These are phyloP conservation scores for Agapetus fuscipes DNA, from an alignment of 2,888 invertebrate species.

Conservation along the genomic window DNA sequence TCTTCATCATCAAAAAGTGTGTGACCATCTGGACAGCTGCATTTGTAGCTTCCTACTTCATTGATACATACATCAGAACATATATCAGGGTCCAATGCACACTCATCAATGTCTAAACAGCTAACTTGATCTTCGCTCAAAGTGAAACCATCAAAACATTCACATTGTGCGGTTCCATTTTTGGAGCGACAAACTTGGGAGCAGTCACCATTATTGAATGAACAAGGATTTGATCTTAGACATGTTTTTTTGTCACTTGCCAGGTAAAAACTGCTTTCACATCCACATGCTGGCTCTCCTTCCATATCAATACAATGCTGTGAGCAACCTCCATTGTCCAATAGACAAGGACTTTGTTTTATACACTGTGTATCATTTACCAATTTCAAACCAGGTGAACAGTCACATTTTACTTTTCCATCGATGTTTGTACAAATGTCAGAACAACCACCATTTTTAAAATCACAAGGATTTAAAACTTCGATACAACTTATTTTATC, in stretches of 20 bases:
- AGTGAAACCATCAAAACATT: slow-evolving; percentile 35
- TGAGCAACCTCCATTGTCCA: slow-evolving; percentile 41
- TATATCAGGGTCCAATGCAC: slow-evolving; percentile 29
- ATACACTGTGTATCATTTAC: slow-evolving; percentile 31
- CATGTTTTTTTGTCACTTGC: slow-evolving; percentile 33
- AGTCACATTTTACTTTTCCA: slow-evolving; percentile 38
- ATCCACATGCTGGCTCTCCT: slow-evolving; percentile 32
- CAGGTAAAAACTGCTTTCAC: slow-evolving; percentile 35
- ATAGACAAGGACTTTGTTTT: slow-evolving; percentile 46
- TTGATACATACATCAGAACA: slow-evolving; percentile 40
- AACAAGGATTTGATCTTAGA: slow-evolving; percentile 33
- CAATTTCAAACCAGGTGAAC: slow-evolving; percentile 40
- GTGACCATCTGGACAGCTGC: slow-evolving; percentile 27
- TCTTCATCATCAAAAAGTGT: slow-evolving; percentile 25
- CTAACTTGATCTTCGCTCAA: slow-evolving; percentile 26
- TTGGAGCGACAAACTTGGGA: slow-evolving; percentile 34
- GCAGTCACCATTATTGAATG: slow-evolving; percentile 40
- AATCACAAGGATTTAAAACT: slow-evolving; percentile 21
- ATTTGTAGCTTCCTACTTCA: slow-evolving; percentile 25
- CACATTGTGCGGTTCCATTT: slow-evolving; percentile 39
- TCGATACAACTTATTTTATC: slow-evolving; percentile 27
- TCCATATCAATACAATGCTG: slow-evolving; percentile 35
- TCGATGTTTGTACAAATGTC: slow-evolving; percentile 31
- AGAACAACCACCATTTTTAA: slow-evolving; percentile 36
- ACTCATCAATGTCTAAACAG: slow-evolving; percentile 44